Conservation (phyloP, 2,888 invertebrate genomes). For the Cephus rjabovi region DNA sequence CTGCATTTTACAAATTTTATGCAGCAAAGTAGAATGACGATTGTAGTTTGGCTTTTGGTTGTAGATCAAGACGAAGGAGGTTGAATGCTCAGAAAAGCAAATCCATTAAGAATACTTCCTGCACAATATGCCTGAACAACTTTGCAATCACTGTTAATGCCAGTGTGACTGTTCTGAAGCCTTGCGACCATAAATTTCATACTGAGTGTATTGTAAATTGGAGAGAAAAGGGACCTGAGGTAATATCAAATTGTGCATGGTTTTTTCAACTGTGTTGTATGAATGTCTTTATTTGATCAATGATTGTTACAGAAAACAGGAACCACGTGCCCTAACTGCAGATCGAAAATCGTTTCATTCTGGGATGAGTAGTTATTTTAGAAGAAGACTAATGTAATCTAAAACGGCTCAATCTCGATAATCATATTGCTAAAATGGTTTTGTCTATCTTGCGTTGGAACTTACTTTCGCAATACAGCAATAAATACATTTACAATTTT, state of each 20-base stretch:
- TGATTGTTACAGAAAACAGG: neutral
- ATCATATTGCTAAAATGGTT: neutral
- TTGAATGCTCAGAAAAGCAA: neutral
- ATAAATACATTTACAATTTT: neutral
- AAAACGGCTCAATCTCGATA: neutral
- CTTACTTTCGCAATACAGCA: neutral
- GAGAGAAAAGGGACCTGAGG: slow-evolving; percentile 32
- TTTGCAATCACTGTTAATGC: slow-evolving; percentile 20
- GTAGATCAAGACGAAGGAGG: neutral
- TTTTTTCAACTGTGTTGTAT: neutral
- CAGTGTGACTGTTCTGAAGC: slow-evolving; percentile 24
- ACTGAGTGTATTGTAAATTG: slow-evolving; percentile 36
- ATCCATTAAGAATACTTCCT: slow-evolving; percentile 15
- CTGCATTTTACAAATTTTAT: neutral
- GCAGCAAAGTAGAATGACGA: neutral
- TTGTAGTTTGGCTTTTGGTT: neutral
- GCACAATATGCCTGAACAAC: slow-evolving; percentile 33
- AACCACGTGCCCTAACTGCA: neutral
- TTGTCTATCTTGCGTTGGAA: neutral
- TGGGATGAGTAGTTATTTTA: neutral
- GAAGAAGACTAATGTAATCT: neutral
- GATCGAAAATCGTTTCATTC: neutral
- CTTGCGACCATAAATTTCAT: slow-evolving; percentile 40
- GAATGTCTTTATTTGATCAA: neutral
- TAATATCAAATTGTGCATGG: slow-evolving; percentile 11